Evolutionary conservation across 2,113 vertebrate genomes (phyloP).

Genomic region (Tinamus guttatus): DNA sequence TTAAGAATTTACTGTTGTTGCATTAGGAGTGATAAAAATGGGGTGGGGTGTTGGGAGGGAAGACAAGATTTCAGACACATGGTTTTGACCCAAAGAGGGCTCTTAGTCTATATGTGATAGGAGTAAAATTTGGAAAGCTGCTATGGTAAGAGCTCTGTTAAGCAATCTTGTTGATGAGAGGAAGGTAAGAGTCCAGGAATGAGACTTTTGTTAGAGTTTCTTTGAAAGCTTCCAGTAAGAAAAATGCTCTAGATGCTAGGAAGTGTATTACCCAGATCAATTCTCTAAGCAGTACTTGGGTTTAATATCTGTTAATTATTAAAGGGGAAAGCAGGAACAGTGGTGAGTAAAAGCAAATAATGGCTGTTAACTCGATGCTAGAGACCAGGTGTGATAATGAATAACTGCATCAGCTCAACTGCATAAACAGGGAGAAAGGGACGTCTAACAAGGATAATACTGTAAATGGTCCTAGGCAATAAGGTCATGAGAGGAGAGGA

Average conservation of each 20-base stretch:
- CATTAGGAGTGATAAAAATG: not conserved
- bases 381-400: not conserved
- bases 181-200: fast-evolving
- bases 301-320: slow-evolving; percentile 16
- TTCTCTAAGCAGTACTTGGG: not conserved
- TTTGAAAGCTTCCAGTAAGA: not conserved
- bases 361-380: not conserved
- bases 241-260: not conserved
- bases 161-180: fast-evolving
- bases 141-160: fast-evolving
- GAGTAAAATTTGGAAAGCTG: not conserved
- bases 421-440: not conserved
- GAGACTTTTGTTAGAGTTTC: not conserved
- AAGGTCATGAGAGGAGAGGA: not conserved
- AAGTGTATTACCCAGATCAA: not conserved
- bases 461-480: not conserved
- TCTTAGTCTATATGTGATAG: not conserved
- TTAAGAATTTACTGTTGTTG: not conserved
- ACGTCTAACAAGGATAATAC: not conserved
- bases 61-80: not conserved
- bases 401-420: not conserved
- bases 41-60: not conserved
- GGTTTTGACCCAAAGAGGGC: not conserved
- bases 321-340: not conserved
- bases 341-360: not conserved